Base-by-base conservation (phyloP, 2,888 invertebrate genomes). In the Drosophila dives region DNA sequence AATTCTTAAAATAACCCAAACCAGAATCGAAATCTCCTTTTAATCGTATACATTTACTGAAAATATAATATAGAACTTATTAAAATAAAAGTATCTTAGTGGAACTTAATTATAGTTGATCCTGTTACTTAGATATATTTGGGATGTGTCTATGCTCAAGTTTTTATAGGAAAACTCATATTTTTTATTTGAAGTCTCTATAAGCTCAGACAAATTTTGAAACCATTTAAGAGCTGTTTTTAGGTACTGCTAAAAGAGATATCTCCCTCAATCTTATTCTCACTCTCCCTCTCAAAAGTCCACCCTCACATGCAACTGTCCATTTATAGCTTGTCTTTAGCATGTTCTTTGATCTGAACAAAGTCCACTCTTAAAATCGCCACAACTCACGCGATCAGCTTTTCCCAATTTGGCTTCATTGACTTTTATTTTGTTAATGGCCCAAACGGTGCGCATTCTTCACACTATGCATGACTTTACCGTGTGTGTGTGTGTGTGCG, bases 401-500 rank as follows among this genome's bases (percentile, higher is more conserved):
- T 20, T 23, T 45, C 7, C 45, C 45, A 15, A 23, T 20, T 45
- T 45, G 45, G 0, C 20, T 45, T 23, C 45, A 23, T 45, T 23
- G 45, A 45, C 23, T 45, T 45, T 23, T 45, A 45, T 45, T 45
- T 23, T 45, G 45, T 23, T 23, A 23, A 45, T 45, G 15, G 45
- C 45, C 15, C 45, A 45, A 20, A 23, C 23, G 45, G 23, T 45
- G 45, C 45, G 8, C 23, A 23, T 45, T 45, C 23, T 45, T 23
- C 45, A 15, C 7, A 15, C 29, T 29, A 5, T 29, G 29, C 29
- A 29, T 29, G 29, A 29, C 29, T 29, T 29, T 29, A 15, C 42
- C 7, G 29, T 6, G 29, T 40, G 12, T 17, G 36, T 65, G 79
- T 36, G 45, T 59, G 55, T 54, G 60, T 60, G 64, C 54, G 79